Evolutionary conservation across 2,797 vertebrate species (phyloP).

Genomic region (Gila robusta): DNA sequence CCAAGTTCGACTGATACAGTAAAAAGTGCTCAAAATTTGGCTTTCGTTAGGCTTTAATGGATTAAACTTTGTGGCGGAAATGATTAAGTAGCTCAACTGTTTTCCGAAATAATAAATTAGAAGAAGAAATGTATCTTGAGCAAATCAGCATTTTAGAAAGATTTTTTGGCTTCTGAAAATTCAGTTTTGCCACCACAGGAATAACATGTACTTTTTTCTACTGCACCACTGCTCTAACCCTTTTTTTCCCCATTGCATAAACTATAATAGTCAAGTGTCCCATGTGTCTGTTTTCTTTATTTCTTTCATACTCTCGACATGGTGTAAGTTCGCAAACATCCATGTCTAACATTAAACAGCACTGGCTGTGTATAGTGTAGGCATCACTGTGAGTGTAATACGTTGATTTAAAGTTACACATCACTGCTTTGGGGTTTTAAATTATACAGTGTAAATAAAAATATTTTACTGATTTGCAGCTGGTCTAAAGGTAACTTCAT

Average conservation of each 20-base stretch:
- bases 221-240: not conserved
- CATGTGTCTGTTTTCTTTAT: slow-evolving; percentile 5
- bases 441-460: slow-evolving; percentile 62
- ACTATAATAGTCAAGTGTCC: slow-evolving; percentile 4
- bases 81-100: no score
- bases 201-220: not conserved
- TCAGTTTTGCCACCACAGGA: not conserved
- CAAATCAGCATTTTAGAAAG: not conserved
- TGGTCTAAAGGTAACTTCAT: slow-evolving; percentile 61
- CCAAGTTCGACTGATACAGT: not conserved
- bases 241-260: not conserved
- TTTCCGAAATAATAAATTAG: not conserved
- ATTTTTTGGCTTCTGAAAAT: not conserved
- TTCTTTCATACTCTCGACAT: slow-evolving; percentile 10
- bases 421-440: slow-evolving; percentile 27
- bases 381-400: slow-evolving; percentile 54
- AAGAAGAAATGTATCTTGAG: not conserved
- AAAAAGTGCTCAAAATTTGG: not conserved
- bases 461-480: slow-evolving; percentile 62
- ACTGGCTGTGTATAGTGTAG: slow-evolving; percentile 8
- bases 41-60: not conserved
- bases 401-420: slow-evolving; percentile 56
- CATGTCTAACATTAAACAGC: slow-evolving; percentile 56
- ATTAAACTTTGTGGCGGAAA: not conserved
- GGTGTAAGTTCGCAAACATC: slow-evolving; percentile 33